Evolutionary conservation across 2,113 vertebrate genomes (phyloP).

Genomic region (Platysternon megacephalum): DNA sequence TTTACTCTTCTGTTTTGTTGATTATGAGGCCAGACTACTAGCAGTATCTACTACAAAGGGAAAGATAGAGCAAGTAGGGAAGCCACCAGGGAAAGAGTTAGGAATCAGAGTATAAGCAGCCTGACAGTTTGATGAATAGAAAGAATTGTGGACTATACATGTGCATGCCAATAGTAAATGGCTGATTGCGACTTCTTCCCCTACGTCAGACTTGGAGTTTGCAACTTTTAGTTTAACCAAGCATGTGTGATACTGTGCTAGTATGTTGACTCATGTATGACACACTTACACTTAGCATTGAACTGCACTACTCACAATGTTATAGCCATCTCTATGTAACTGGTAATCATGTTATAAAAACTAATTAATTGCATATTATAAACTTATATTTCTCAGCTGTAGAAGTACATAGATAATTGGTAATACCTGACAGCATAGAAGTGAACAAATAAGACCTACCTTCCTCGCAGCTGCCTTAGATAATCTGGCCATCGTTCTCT

Average conservation of each 20-base stretch:
- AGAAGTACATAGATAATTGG: neutral
- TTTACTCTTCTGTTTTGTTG: neutral
- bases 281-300: neutral
- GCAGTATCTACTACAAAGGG: neutral
- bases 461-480: conserved; percentile 81
- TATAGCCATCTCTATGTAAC: neutral
- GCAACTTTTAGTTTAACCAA: neutral
- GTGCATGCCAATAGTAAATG: accelerated
- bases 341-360: neutral
- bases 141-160: neutral
- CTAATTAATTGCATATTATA: neutral
- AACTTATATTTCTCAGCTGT: neutral
- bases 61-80: neutral
- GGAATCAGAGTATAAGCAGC: neutral
- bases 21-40: neutral
- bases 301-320: neutral
- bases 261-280: neutral
- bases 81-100: neutral
- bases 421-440: neutral
- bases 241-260: neutral
- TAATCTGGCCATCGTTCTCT: conserved; percentile 90
- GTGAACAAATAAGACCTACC: conserved; percentile 68
- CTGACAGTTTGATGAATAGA: neutral
- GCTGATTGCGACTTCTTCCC: accelerated
- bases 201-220: neutral